Base-by-base conservation (phyloP, 2,888 invertebrate genomes). In the Tinea trinotella region DNA sequence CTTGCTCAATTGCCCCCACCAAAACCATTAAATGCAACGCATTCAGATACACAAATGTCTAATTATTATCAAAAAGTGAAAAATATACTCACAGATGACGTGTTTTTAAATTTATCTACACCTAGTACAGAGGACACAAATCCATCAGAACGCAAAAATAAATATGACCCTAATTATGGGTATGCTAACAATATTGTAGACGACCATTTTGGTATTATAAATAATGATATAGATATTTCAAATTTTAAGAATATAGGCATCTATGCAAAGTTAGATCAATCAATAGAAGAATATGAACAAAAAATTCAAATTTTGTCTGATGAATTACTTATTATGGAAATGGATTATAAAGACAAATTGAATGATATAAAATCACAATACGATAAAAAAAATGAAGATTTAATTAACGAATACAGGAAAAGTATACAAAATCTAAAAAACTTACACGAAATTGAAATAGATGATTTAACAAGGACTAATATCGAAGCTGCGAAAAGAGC, bases 401-500 rank as follows among this genome's bases (percentile, higher is more conserved):
- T 89, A 54, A 71, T 87, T 18, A 84, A 83, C 55, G 83, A 87
- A 61, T 88, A 88, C 59, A 84, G 87, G 61, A 76, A 79, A 57
- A 87, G 88, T n/a, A 86, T 89, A 2, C 76, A 75, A 58, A 86
- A 77, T 59, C 76, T 89, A 61, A 88, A 89, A 66, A 73, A 69
- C 57, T 72, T 88, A 22, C 84, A 88, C 60, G 88, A 88, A 61
- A 82, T 78, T 59, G 88, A 88, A 72, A 72, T 87, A 7, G 86
- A 87, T 58, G 82, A 74, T 59, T 68, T 87, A 57, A 71, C 84
- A 60, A 64, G 71, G 2, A 74, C 85, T 74, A 82, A 82, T 57
- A 76, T 82, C 56, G 84, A 84, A 57, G 85, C 84, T 10, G 76
- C 83, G 73, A 70, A 70, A 35, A 80, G 74, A 61, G 75, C 74